These are phyloP conservation scores for Sylvia atricapilla DNA, from an alignment of 2,113 vertebrate genomes.

Conservation along the genomic window DNA sequence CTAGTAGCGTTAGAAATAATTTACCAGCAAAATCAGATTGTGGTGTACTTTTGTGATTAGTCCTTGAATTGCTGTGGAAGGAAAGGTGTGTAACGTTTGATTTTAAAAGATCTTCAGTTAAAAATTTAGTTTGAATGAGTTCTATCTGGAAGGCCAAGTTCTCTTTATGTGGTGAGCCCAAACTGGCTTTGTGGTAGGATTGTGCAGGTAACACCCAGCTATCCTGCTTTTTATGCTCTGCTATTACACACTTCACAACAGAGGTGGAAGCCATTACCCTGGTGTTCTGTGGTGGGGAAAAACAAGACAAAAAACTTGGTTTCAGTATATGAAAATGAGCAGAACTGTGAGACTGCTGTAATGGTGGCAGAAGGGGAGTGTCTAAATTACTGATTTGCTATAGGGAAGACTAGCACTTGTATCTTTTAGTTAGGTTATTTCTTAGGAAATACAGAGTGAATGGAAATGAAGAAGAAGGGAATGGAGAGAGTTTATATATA, in stretches of 20 bases:
- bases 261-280: neutral
- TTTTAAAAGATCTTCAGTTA: neutral
- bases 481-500: neutral
- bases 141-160: neutral
- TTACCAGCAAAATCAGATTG: neutral
- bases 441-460: neutral
- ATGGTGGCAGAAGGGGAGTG: neutral
- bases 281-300: neutral
- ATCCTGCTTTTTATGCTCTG: neutral
- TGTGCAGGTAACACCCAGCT: neutral
- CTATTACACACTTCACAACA: neutral
- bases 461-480: neutral
- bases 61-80: neutral
- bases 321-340: neutral
- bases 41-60: neutral
- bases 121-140: neutral
- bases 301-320: neutral
- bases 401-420: neutral
- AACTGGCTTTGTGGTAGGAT: neutral
- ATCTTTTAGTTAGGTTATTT: neutral
- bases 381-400: neutral
- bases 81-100: neutral
- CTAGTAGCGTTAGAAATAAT: neutral
- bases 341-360: neutral
- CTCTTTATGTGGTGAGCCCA: neutral